Evolutionary conservation across 92 coral and sea anemone species (phyloP).

Genomic region (Parazoanthus darwini): DNA sequence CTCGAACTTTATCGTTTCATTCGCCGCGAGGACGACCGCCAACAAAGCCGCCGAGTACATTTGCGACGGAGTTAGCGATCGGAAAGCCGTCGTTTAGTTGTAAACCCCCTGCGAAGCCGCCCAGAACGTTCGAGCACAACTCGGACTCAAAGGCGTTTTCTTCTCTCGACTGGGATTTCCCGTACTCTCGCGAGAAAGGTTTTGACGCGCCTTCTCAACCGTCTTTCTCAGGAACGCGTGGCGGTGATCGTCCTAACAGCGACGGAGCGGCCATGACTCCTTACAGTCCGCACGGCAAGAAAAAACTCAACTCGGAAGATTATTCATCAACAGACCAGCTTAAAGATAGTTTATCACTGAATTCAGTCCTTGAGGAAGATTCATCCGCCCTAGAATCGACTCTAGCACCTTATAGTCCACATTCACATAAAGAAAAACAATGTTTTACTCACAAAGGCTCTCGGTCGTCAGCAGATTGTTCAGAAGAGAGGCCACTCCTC

Average conservation of each 20-base stretch:
- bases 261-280: conserved; percentile 11
- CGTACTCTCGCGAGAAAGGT: conserved; percentile 23
- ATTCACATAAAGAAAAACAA: neutral
- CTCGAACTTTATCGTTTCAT: conserved; percentile 31
- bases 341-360: conserved; percentile 17
- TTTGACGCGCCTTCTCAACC: neutral
- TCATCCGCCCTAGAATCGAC: neutral
- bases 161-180: conserved; percentile 75
- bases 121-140: conserved; percentile 75
- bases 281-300: conserved; percentile 13
- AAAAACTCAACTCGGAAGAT: conserved; percentile 8
- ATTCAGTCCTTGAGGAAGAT: conserved; percentile 5
- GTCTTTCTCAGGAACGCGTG: conserved; percentile 3
- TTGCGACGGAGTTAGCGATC: conserved; percentile 63
- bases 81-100: conserved; percentile 54
- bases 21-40: conserved; percentile 56
- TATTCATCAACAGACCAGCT: conserved; percentile 4
- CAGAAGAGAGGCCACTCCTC: neutral
- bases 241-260: neutral
- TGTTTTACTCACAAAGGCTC: neutral
- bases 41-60: conserved; percentile 90
- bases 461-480: neutral
- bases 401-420: neutral
- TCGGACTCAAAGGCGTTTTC: conserved; percentile 53
- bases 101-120: conserved; percentile 86